Evolutionary conservation across 1,140 invertebrate species (phyloP).

Genomic region (Zaprionus davidi): DNA sequence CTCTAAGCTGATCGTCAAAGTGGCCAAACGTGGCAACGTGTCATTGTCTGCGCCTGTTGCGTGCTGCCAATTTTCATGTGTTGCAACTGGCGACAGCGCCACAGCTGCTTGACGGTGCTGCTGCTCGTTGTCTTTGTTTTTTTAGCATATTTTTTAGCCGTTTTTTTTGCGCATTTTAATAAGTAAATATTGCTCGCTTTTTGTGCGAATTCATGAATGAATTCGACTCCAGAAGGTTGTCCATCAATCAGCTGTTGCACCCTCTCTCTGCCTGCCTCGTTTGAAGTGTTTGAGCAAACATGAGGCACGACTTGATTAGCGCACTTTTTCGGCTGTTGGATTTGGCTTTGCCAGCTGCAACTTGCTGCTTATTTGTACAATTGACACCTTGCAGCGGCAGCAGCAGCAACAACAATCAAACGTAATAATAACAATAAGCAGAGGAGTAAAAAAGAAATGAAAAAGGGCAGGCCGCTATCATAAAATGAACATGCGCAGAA

Average conservation of each 20-base stretch:
- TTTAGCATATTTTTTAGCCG: constrained; percentile 10
- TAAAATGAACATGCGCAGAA: constrained; percentile 59
- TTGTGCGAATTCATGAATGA: constrained; percentile 63
- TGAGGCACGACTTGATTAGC: constrained; percentile 55
- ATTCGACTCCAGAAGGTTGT: constrained; percentile 24
- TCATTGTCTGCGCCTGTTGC: constrained; percentile 56
- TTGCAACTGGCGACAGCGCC: constrained; percentile 56
- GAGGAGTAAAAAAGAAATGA: constrained; percentile 16
- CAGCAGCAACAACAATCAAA: constrained; percentile 27
- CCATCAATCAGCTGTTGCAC: constrained; percentile 63
- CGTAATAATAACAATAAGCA: constrained; percentile 48
- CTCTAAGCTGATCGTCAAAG: constrained; percentile 43
- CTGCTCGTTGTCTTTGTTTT: constrained; percentile 24
- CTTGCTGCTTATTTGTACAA: constrained; percentile 61
- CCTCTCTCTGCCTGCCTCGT: not conserved
- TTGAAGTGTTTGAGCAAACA: constrained; percentile 41
- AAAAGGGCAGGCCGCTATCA: constrained; percentile 37
- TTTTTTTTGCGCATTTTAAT: constrained; percentile 49
- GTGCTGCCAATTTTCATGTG: constrained; percentile 73
- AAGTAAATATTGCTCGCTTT: constrained; percentile 69
- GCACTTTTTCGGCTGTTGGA: constrained; percentile 35
- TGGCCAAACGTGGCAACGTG: constrained; percentile 17
- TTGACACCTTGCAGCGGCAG: constrained; percentile 55
- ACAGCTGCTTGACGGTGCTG: constrained; percentile 59
- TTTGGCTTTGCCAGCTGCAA: constrained; percentile 45